These are phyloP conservation scores for Xylota segnis DNA, from an alignment of 2,888 invertebrate genomes.

Conservation along the genomic window DNA sequence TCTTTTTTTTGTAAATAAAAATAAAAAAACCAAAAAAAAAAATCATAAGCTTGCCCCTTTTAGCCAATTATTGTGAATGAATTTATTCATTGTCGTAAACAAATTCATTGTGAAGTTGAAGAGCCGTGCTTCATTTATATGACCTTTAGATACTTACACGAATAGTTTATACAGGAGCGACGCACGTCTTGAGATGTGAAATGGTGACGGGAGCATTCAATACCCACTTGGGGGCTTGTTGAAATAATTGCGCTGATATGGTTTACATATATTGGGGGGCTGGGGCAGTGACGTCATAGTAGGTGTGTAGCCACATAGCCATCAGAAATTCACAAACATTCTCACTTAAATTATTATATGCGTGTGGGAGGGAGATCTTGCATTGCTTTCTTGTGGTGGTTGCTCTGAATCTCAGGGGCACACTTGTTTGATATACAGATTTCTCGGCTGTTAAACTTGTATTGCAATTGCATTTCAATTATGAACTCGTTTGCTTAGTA, in stretches of 20 bases:
- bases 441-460: background rate
- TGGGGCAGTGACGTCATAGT: slow-evolving; percentile 19
- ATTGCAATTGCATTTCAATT: background rate
- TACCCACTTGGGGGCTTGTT: slow-evolving; percentile 16
- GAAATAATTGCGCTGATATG: background rate
- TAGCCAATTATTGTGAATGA: slow-evolving; percentile 26
- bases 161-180: slow-evolving; percentile 5
- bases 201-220: background rate
- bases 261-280: slow-evolving; percentile 2
- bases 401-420: background rate
- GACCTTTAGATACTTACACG: slow-evolving; percentile 29
- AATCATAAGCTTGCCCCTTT: background rate
- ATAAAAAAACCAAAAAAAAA: background rate
- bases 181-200: background rate
- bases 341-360: background rate
- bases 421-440: background rate
- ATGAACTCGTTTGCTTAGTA: background rate
- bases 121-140: background rate
- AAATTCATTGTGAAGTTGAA: slow-evolving; percentile 25
- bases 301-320: slow-evolving; percentile 6
- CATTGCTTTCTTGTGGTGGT: background rate
- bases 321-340: too few relatives aligned
- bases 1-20: background rate
- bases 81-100: slow-evolving; percentile 22
- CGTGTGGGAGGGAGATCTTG: background rate